Conservation (phyloP, 2,797 vertebrate genomes). For the Clarias pachynema region DNA sequence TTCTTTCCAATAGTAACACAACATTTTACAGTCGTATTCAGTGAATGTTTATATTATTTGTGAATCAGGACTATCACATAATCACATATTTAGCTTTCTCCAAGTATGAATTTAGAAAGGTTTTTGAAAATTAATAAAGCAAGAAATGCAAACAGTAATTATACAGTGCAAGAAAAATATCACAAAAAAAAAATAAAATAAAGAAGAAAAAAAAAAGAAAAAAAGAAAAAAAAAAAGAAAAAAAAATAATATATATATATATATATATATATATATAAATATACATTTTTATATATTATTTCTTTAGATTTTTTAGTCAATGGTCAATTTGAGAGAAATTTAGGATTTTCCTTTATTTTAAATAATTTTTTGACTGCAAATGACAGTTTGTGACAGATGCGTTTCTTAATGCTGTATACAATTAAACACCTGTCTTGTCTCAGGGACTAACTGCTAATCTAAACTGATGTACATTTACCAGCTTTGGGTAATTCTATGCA, state of each 20-base stretch:
- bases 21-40: background rate
- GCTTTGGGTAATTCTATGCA: background rate
- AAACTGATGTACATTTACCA: background rate
- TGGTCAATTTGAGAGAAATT: too few species aligned
- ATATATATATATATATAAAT: too few species aligned
- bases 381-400: background rate
- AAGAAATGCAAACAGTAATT: background rate
- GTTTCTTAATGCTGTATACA: background rate
- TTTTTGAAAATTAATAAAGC: background rate
- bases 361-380: background rate
- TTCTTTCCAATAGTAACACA: background rate
- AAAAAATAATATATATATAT: too few species aligned
- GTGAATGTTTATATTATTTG: background rate
- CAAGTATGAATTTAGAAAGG: too few species aligned
- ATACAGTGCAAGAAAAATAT: too few species aligned
- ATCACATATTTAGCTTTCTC: background rate
- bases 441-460: background rate
- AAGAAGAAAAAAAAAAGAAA: too few species aligned
- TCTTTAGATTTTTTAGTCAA: too few species aligned
- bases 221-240: too few species aligned
- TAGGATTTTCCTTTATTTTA: background rate
- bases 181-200: too few species aligned
- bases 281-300: too few species aligned
- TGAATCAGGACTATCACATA: background rate
- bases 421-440: background rate